Percentiles rank a stretch among this genome's conserved stretches.
These are phyloP conservation scores for Scaptomyza pallida DNA, from an alignment of 1,140 invertebrate genomes.

Conservation along the genomic window DNA sequence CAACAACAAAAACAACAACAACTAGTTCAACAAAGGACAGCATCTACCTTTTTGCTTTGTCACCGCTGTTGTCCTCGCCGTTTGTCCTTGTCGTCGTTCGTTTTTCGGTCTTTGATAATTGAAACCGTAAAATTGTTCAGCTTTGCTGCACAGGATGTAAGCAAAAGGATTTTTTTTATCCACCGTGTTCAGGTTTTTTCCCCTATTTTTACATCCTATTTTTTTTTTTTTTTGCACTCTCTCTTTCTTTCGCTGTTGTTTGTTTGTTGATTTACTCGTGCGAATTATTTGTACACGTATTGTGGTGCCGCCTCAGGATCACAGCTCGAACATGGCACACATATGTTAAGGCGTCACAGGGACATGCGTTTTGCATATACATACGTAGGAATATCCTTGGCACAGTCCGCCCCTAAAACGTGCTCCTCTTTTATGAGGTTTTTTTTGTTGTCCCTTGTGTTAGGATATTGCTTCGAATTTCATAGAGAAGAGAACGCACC, in stretches of 20 bases:
- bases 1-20: conserved; percentile 30
- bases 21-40: not conserved
- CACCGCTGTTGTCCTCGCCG: conserved; percentile 39
- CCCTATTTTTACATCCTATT: conserved; percentile 22
- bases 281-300: conserved; percentile 69
- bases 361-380: conserved; percentile 58
- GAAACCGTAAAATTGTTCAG: conserved; percentile 76
- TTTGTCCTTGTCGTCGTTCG: conserved; percentile 33
- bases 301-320: conserved; percentile 41
- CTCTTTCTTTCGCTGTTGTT: conserved; percentile 19
- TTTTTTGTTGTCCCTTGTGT: conserved; percentile 36
- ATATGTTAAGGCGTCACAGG: conserved; percentile 28
- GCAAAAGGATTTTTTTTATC: conserved; percentile 68
- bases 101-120: conserved; percentile 72
- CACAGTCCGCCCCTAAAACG: conserved; percentile 68
- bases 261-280: conserved; percentile 69
- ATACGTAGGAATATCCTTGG: too few species aligned
- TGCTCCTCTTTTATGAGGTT: conserved; percentile 17
- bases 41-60: conserved; percentile 74
- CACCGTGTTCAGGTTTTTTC: conserved; percentile 12
- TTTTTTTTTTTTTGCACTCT: conserved; percentile 5
- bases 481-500: conserved; percentile 44
- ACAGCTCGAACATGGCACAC: not conserved
- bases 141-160: conserved; percentile 60
- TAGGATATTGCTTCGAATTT: conserved; percentile 70